These are phyloP conservation scores for Bos indicus DNA, from an alignment of 2,113 vertebrate genomes.

Conservation along the genomic window DNA sequence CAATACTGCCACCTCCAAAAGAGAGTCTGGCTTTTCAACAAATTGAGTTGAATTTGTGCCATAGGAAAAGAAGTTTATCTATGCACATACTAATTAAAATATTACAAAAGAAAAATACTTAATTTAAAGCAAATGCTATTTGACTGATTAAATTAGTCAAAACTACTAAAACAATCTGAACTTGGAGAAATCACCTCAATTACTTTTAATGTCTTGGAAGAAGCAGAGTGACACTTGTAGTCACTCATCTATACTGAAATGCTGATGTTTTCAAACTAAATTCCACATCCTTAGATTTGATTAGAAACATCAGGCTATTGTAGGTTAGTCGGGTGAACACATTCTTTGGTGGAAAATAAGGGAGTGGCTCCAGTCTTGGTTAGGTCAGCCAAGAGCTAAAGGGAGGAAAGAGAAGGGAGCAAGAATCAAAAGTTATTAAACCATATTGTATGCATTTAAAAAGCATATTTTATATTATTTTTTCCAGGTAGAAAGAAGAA, in stretches of 20 bases:
- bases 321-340: conserved; percentile 4
- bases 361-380: conserved; percentile 20
- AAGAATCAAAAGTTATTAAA: conserved; percentile 59
- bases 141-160: neutral
- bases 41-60: neutral
- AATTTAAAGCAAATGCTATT: neutral
- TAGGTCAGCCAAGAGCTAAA: conserved; percentile 73
- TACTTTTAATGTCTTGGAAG: neutral
- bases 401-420: conserved; percentile 37
- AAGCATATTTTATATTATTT: conserved; percentile 62
- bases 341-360: conserved; percentile 55
- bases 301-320: conserved; percentile 71
- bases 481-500: conserved; percentile 72
- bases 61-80: neutral
- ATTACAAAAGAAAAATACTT: neutral
- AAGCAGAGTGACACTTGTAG: neutral
- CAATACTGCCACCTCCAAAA: neutral
- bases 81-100: neutral
- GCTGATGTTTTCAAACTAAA: conserved; percentile 15
- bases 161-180: neutral
- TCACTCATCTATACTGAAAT: neutral
- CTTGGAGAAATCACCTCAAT: neutral
- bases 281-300: conserved; percentile 41
- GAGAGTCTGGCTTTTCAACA: neutral
- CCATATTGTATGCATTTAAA: conserved; percentile 54